Evolutionary conservation across 2,113 vertebrate genomes (phyloP).

Genomic region (Thalassoma bifasciatum): DNA sequence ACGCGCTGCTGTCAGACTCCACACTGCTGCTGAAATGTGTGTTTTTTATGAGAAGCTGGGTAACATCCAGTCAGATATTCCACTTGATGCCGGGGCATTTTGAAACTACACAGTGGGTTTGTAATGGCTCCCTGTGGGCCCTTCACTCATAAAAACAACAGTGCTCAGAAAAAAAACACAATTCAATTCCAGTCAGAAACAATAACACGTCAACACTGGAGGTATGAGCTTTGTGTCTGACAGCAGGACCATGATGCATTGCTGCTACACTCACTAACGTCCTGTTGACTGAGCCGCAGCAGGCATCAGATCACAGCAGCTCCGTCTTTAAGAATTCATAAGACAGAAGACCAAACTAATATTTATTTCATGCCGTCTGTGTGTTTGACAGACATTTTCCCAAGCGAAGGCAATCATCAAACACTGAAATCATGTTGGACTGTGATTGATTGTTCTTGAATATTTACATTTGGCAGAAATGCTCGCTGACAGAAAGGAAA

Average conservation of each 20-base stretch:
- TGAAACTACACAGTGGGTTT: conserved; percentile 45
- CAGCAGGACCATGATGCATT: conserved; percentile 46
- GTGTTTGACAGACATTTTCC: conserved; percentile 28
- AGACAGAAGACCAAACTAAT: conserved; percentile 39
- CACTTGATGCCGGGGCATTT: conserved; percentile 57
- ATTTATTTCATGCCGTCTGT: conserved; percentile 45
- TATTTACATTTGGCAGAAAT: conserved; percentile 12
- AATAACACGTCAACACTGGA: conserved; percentile 36
- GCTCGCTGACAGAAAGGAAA: background rate
- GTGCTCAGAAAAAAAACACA: conserved; percentile 33
- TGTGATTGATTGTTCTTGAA: conserved; percentile 26
- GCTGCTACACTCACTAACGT: conserved; percentile 26
- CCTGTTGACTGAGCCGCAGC: conserved; percentile 36
- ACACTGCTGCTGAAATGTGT: conserved; percentile 32
- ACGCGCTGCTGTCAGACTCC: conserved; percentile 54
- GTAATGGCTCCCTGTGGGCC: conserved; percentile 58
- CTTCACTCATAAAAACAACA: conserved; percentile 38
- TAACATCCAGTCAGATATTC: conserved; percentile 53
- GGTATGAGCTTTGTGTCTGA: conserved; percentile 42
- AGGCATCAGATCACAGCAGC: conserved; percentile 34
- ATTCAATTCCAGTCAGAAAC: conserved; percentile 50
- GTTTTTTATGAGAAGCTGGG: conserved; percentile 39
- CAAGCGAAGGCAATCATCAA: conserved; percentile 42
- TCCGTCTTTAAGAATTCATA: conserved; percentile 45
- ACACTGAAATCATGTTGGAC: conserved; percentile 16